These are phyloP conservation scores for Melitaea athalia DNA, from an alignment of 2,888 invertebrate species.

Conservation along the genomic window DNA sequence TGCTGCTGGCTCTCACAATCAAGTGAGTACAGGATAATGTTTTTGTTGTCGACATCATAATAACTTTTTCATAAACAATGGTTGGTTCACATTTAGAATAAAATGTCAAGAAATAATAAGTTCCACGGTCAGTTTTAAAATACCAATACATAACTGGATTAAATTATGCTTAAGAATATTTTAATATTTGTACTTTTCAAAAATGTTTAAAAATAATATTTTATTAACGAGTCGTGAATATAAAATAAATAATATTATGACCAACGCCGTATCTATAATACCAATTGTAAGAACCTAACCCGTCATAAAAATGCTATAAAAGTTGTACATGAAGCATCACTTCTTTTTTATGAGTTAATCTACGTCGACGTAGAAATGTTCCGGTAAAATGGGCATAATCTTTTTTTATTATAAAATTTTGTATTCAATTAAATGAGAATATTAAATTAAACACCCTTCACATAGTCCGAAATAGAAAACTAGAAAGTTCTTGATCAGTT, in stretches of 20 bases:
- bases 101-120: slow-evolving; percentile 1
- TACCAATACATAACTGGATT: slow-evolving; percentile 3
- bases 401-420: not conserved
- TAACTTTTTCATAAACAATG: not conserved
- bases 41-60: not conserved
- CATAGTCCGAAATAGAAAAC: not conserved
- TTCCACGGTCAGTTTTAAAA: not conserved
- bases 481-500: not conserved
- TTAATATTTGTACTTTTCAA: not conserved
- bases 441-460: not conserved
- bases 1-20: slow-evolving; percentile 90
- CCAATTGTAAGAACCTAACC: slow-evolving; percentile 29
- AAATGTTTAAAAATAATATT: not conserved
- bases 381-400: too few species aligned
- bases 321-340: slow-evolving; percentile 35
- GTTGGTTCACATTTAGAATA: not conserved
- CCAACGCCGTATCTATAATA: slow-evolving; percentile 18
- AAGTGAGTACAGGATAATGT: slow-evolving; percentile 80
- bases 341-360: slow-evolving; percentile 38
- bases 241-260: slow-evolving; percentile 24
- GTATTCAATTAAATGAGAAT: not conserved
- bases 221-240: not conserved
- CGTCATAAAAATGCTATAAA: slow-evolving; percentile 39
- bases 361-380: slow-evolving; percentile 3
- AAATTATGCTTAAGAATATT: not conserved